phyloP scores from a whole-genome alignment of 2,888 invertebrate species.

The Calephelis perditalis region DNA sequence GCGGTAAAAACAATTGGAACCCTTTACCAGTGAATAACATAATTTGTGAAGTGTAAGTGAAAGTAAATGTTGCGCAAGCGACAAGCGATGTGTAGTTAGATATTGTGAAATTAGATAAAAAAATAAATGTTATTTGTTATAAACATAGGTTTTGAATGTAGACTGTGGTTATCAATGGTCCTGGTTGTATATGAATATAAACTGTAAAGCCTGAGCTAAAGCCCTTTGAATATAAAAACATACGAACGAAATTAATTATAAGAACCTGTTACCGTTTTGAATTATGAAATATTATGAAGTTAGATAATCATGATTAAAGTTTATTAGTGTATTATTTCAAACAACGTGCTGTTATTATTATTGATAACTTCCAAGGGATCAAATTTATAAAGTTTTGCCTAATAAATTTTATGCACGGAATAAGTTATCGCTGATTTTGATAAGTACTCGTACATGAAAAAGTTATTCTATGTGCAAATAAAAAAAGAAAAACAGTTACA shows the following conservation, averaged over 20 bases:
- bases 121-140: slow-evolving; percentile 68
- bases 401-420: neutral
- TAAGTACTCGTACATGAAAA: no score
- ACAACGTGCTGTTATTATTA: neutral
- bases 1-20: slow-evolving; percentile 37
- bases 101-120: slow-evolving; percentile 61
- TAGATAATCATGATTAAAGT: neutral
- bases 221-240: neutral
- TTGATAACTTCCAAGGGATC: slow-evolving; percentile 4
- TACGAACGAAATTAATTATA: slow-evolving; percentile 15
- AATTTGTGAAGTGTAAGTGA: slow-evolving; percentile 13
- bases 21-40: neutral
- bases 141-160: slow-evolving; percentile 25
- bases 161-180: slow-evolving; percentile 15
- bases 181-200: slow-evolving; percentile 14
- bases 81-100: slow-evolving; percentile 55
- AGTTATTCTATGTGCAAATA: no score
- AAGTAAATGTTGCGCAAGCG: slow-evolving; percentile 8
- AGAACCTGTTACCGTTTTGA: slow-evolving; percentile 9
- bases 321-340: neutral
- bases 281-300: slow-evolving; percentile 1
- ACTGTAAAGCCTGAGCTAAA: neutral
- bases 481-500: no score
- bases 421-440: no score
- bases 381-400: neutral